Base-by-base conservation (phyloP, 1,140 invertebrate genomes). In the Formica exsecta region DNA sequence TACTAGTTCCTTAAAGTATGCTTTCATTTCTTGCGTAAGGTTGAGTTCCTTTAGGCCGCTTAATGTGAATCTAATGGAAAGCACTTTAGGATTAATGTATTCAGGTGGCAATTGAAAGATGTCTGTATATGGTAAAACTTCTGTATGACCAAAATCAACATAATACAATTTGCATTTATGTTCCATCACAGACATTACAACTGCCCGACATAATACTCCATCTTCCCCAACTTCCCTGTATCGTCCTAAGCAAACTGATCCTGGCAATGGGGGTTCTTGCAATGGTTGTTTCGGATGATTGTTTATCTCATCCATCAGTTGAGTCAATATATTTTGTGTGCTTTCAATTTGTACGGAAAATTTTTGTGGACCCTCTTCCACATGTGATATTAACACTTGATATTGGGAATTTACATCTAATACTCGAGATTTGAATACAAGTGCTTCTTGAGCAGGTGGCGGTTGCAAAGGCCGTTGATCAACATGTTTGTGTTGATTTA, bases 121-220 rank as follows among this genome's bases (percentile, higher is more conserved):
- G 87, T 97, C 96, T 81, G 96, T 96, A 51, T 96, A 96, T 5
- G 96, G 95, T 36, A 98, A 95, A 85, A 96, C 92, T 94, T 97
- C 97, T 5, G 96, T 96, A 88, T 97, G 97, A 8, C 97, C 97
- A 93, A 97, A 98, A 93, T 98, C 97, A 25, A 97, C 97, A 91
- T 97, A 98, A 90, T 97, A 97, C 16, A 98, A 95, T 94, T 97
- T 96, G 89, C 95, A 95, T 41, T 95, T 93, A 71, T 94, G 93
- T 66, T 96, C 96, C 54, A 96, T 96, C 36, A 97, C 95, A 86
- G 96, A 96, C 93, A 96, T 97, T 0, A 98, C 96, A 57, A 98
- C 96, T 32, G 97, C 97, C 85, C 97, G 95, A 87, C 97, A 97
- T 19, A 97, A 95, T 11, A 96, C 96, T 5, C 96, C 94, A 90